Base-by-base conservation (phyloP, 2,113 vertebrate species). In the Zapornia atra region DNA sequence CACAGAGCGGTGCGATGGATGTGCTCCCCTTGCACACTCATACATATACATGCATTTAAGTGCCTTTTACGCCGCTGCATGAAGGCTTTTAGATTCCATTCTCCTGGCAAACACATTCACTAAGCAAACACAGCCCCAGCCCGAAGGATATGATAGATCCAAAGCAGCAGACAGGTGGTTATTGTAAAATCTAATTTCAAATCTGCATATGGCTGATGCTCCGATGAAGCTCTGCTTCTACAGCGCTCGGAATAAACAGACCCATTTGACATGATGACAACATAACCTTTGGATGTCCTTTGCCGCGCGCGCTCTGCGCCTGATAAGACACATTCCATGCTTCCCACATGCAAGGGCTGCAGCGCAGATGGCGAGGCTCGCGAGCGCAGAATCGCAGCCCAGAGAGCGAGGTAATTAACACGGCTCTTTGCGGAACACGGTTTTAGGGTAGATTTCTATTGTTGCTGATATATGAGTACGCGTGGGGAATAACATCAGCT, bases 121-220 rank as follows among this genome's bases (percentile, higher is more conserved):
- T 26, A 18, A 70, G 86, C 88, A 87, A 63, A 66, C 63, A 50
- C 64, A 87, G 86, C 92, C 82, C 83, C 53, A 68, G 57, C 57
- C 61, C 88, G 33, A 53, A 76, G 61, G 80, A 88, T 24, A 90
- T 72, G 92, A 93, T 46, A 69, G 90, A 88, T 94, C 72, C 1
- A 6, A 78, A 95, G 40, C 77, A 90, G 80, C 53, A 93, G 92
- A 93, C 90, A 95, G 96, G 96, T 96, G 83, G 91, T 89, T 94
- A 94, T 87, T 92, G 94, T 92, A 92, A 96, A 96, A 96, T 96
- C 95, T 96, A 94, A 97, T 96, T 96, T 94, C 91, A 91, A 93
- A 88, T 94, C 94, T 95, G 95, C 95, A 92, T 96, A 96, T 72
- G 96, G 96, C 94, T 94, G 86, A 93, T 88, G 94, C 86, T 78